phyloP scores from a whole-genome alignment of 2,113 vertebrate species.

The Rallus limicola region DNA sequence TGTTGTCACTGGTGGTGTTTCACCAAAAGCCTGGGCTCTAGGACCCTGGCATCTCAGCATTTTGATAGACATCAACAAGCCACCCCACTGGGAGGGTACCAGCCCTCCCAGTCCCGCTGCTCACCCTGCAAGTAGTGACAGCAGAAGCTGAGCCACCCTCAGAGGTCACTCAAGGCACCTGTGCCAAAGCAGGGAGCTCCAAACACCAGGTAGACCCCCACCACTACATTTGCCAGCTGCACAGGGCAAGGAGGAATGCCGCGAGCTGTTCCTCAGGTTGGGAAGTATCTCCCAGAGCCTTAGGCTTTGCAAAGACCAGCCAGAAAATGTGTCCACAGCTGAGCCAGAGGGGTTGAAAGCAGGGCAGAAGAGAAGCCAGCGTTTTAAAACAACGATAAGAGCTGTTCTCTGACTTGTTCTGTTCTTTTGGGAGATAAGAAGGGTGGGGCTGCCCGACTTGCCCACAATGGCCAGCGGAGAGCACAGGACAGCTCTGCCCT shows the following conservation, averaged over 20 bases:
- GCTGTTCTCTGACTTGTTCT: neutral
- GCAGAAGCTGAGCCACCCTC: neutral
- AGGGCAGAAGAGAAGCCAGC: neutral
- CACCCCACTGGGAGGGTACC: neutral
- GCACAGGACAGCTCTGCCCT: rapidly evolving
- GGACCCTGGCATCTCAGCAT: neutral
- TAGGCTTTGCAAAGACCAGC: neutral
- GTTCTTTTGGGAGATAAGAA: neutral
- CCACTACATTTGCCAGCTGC: neutral
- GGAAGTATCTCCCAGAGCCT: neutral
- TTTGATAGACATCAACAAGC: neutral
- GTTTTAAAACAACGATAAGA: neutral
- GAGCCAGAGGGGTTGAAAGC: neutral
- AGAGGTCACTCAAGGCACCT: neutral
- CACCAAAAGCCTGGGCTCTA: neutral
- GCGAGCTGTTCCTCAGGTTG: neutral
- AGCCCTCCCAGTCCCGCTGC: neutral
- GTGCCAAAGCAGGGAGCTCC: neutral
- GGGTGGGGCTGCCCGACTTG: neutral
- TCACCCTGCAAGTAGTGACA: neutral
- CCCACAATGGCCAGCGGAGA: rapidly evolving
- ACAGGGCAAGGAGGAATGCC: neutral
- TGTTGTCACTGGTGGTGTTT: neutral
- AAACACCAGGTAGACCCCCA: neutral
- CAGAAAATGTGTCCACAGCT: neutral